These are phyloP conservation scores for Argya squamiceps DNA, from an alignment of 2,797 vertebrate species.

Conservation along the genomic window DNA sequence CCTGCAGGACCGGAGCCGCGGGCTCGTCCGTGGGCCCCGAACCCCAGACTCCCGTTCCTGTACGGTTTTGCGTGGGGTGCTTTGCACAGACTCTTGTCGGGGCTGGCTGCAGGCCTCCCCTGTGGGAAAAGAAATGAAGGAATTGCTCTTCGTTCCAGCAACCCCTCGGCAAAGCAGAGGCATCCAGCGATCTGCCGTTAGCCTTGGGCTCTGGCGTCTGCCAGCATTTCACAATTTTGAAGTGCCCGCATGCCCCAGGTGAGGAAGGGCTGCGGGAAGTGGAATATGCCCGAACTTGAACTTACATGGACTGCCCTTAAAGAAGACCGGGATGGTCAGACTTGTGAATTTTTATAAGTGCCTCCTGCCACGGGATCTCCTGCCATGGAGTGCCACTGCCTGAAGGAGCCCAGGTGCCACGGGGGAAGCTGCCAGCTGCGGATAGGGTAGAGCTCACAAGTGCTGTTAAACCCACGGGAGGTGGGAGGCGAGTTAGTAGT, in stretches of 20 bases:
- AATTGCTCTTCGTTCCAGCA: not conserved
- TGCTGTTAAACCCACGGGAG: not conserved
- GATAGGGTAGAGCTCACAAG: not conserved
- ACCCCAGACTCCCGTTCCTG: not conserved
- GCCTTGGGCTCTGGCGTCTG: not conserved
- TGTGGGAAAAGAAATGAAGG: not conserved
- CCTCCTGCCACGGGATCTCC: too few species aligned
- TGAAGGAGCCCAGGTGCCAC: not conserved
- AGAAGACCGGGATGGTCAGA: not conserved
- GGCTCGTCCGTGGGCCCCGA: accelerated
- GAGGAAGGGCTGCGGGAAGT: not conserved
- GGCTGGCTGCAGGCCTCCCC: not conserved
- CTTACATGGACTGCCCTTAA: not conserved
- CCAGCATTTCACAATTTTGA: accelerated
- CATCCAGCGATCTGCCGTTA: not conserved
- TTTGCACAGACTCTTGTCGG: accelerated
- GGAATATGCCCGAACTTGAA: not conserved
- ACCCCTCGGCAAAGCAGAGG: not conserved
- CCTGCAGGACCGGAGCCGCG: accelerated
- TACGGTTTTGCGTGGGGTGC: accelerated
- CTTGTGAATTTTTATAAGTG: not conserved
- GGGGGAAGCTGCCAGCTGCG: not conserved
- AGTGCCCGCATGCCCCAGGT: not conserved
- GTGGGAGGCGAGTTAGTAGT: not conserved
- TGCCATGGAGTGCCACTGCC: accelerated